A percentile compares a stretch with the other conserved stretches of the same genome.
These are phyloP conservation scores for Butastur rufipennis DNA, from an alignment of 2,113 vertebrate species.

Conservation along the genomic window DNA sequence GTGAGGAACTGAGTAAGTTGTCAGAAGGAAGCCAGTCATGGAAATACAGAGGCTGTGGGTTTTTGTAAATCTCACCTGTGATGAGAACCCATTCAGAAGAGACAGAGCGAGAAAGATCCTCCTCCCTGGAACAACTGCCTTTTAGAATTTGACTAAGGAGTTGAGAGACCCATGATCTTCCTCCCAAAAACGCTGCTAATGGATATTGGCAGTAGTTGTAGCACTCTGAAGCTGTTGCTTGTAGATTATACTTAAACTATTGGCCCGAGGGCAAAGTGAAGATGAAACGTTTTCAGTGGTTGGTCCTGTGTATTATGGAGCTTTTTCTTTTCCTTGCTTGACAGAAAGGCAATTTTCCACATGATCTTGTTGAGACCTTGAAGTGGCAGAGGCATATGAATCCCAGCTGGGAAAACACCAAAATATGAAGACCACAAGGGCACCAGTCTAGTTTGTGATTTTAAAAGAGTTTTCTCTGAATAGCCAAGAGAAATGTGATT, in stretches of 20 bases:
- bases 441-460: neutral
- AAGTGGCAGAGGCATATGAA: neutral
- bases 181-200: neutral
- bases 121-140: neutral
- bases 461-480: neutral
- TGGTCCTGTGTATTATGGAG: neutral
- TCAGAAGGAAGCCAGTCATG: neutral
- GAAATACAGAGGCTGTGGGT: neutral
- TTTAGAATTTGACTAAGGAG: neutral
- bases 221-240: neutral
- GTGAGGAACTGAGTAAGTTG: neutral
- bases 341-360: neutral
- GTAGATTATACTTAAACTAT: neutral
- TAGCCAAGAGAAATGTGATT: neutral
- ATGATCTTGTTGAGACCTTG: neutral
- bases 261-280: neutral
- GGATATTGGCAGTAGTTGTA: neutral
- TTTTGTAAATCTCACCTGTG: neutral
- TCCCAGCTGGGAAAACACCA: neutral
- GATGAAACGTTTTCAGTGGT: neutral
- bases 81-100: neutral
- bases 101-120: rapidly evolving
- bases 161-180: neutral
- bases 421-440: neutral
- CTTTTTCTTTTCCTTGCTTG: neutral